Conservation (phyloP, 2,888 invertebrate species). For the Oegoconia quadripuncta region DNA sequence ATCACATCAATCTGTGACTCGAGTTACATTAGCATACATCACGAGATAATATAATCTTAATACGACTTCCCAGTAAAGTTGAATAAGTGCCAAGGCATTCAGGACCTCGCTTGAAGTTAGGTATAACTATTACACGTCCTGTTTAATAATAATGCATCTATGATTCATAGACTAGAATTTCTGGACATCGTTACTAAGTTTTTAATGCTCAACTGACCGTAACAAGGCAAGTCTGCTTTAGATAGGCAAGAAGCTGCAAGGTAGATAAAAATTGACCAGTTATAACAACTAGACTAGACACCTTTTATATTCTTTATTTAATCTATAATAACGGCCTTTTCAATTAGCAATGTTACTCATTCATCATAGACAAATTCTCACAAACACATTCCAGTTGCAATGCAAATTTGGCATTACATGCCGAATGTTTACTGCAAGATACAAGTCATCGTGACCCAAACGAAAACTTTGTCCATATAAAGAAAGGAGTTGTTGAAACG, state of each 20-base stretch:
- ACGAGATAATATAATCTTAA: slow-evolving; percentile 3
- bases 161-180: background rate
- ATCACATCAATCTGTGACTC: slow-evolving; percentile 9
- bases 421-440: background rate
- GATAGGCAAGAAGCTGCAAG: too few species aligned
- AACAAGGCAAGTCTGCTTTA: too few species aligned
- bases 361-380: too few species aligned
- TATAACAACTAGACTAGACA: too few species aligned
- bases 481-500: slow-evolving; percentile 29
- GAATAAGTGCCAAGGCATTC: slow-evolving; percentile 34
- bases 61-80: slow-evolving; percentile 23
- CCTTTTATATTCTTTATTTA: too few species aligned
- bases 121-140: background rate
- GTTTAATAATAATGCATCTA: background rate
- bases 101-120: slow-evolving; percentile 27
- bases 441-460: background rate
- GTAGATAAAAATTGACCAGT: too few species aligned
- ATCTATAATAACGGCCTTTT: too few species aligned
- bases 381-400: too few species aligned
- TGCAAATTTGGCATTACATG: too few species aligned
- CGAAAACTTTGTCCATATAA: slow-evolving; percentile 31
- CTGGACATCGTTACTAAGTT: too few species aligned
- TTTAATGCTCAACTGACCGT: too few species aligned
- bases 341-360: too few species aligned
- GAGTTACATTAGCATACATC: slow-evolving; percentile 6